Evolutionary conservation across 2,888 invertebrate species (phyloP), one percentile per base, ranked within the genome.

Genomic region (Operophtera brumata): DNA sequence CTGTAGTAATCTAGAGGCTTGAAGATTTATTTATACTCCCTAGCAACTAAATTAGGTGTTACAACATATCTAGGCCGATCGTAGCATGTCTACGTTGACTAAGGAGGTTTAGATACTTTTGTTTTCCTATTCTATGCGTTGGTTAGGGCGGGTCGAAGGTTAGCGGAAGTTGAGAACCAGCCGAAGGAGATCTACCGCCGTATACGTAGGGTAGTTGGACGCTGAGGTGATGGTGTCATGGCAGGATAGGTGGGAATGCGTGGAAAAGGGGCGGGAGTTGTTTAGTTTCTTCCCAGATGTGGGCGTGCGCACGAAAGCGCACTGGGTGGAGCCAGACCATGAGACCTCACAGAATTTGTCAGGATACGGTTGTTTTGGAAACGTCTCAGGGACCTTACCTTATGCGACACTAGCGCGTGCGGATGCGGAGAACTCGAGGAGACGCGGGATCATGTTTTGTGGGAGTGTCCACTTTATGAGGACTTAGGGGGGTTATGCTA

Each of bases 201-300:
- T 8, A 5, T 32, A 1, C 37, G 42, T 9, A 9, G 8, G 10
- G 20, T 36, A 0, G 20, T 20, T 20, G 20, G 41, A 48, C 11
- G 41, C 11, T n/a, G 20, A 7, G 11, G 11, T 36, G 0, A 4
- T 37, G 0, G 28, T 2, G 1, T 12, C 4, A 7, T 47, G 47
- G 47, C 39, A 32, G 10, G 40, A 6, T 10, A 8, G 47, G 0
- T 41, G 47, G 47, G 47, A 4, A 5, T 5, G 6, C 1, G 25
- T 25, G 9, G 32, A 25, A 2, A 41, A 41, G 12, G 40, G 47
- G 1, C 20, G 47, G 20, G 41, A 41, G 1, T 12, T 41, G 40
- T 41, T 4, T 34, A 25, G 40, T 39, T 42, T 42, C 35, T 42
- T 47, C 41, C 47, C 47, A 12, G 47, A 47, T n/a, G 40, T 47